A percentile compares a stretch with the other conserved stretches of the same genome.
Conservation (phyloP, 2,888 invertebrate species). For the Leptarthrus brevirostris region DNA sequence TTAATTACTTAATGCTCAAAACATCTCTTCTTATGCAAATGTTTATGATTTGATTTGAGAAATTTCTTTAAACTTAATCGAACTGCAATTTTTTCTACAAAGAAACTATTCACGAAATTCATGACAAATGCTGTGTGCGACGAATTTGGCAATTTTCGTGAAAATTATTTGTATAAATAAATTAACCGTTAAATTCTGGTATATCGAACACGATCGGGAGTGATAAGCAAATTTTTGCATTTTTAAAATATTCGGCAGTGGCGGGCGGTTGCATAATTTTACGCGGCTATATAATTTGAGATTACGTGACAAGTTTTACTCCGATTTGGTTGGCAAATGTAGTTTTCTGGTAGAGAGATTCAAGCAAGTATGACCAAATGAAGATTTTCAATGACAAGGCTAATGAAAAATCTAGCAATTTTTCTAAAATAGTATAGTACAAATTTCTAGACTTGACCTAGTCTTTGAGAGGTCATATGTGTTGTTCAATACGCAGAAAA, state of each 20-base stretch:
- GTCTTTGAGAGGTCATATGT: not conserved
- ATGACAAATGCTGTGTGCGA: not conserved
- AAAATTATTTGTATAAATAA: not conserved
- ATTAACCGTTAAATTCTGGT: no score
- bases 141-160: not conserved
- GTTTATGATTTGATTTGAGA: not conserved
- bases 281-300: no score
- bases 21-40: slow-evolving; percentile 24
- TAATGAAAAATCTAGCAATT: slow-evolving; percentile 6
- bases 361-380: not conserved
- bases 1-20: not conserved
- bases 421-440: not conserved
- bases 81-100: no score
- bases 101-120: not conserved
- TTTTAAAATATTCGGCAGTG: no score
- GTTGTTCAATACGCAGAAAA: not conserved
- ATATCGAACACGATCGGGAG: not conserved
- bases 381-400: not conserved
- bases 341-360: not conserved
- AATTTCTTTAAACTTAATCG: not conserved
- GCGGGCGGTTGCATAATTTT: not conserved
- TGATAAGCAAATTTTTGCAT: not conserved
- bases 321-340: no score
- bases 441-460: slow-evolving; percentile 22
- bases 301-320: no score